Conservation (phyloP, 1,140 invertebrate species). For the Ruditapes philippinarum region DNA sequence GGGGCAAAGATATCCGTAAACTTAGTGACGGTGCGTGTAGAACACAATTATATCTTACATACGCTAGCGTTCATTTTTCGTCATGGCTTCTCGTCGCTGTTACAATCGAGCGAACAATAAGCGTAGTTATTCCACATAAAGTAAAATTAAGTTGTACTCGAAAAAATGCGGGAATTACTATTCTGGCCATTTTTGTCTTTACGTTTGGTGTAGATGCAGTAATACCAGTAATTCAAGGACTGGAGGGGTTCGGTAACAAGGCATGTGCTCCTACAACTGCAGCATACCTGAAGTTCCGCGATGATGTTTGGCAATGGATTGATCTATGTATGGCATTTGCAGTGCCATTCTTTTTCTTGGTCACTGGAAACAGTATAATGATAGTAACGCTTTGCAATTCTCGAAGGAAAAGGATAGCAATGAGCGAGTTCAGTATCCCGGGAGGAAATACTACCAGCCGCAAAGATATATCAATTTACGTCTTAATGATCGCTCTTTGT, state of each 20-base stretch:
- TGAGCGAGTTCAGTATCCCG: background rate
- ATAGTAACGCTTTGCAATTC: background rate
- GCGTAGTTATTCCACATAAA: slow-evolving; percentile 73
- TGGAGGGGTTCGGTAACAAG: background rate
- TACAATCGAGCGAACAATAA: slow-evolving; percentile 72
- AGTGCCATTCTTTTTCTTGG: slow-evolving; percentile 11
- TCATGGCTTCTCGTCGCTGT: slow-evolving; percentile 76
- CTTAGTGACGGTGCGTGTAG: slow-evolving; percentile 62
- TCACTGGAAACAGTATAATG: slow-evolving; percentile 38
- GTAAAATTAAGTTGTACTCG: slow-evolving; percentile 56
- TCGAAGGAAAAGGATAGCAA: background rate
- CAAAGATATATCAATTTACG: background rate
- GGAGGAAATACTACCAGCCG: background rate
- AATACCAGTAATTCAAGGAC: background rate
- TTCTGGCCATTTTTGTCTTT: background rate
- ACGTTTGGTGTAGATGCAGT: slow-evolving; percentile 7
- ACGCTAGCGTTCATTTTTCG: slow-evolving; percentile 65
- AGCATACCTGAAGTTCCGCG: background rate
- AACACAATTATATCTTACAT: slow-evolving; percentile 65
- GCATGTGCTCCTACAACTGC: background rate
- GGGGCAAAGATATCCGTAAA: slow-evolving; percentile 66
- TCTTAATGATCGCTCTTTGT: slow-evolving; percentile 10
- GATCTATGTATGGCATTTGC: slow-evolving; percentile 12
- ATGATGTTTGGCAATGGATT: slow-evolving; percentile 29
- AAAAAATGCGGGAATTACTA: background rate